These are phyloP conservation scores for Heterohyrax brucei DNA, from an alignment of 2,797 vertebrate species.

Conservation along the genomic window DNA sequence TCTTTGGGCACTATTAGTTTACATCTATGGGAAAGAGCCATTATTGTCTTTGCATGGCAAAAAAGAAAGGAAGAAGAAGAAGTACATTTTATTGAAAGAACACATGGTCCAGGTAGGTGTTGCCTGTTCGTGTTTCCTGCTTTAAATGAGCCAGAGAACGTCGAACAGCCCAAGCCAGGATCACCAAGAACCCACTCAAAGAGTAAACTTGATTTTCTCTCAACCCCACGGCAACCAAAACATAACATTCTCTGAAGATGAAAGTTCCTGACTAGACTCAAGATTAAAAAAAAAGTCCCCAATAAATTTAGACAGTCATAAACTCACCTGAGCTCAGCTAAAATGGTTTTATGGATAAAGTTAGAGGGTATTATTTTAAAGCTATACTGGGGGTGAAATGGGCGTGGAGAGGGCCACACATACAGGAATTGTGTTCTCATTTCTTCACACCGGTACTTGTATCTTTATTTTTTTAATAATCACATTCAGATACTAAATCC, in stretches of 20 bases:
- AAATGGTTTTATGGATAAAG: slow-evolving; percentile 86
- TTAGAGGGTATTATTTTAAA: slow-evolving; percentile 86
- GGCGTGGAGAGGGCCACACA: slow-evolving; percentile 66
- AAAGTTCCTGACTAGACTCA: slow-evolving; percentile 77
- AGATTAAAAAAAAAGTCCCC: slow-evolving; percentile 79
- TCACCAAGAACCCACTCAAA: slow-evolving; percentile 58
- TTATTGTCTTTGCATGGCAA: slow-evolving; percentile 70
- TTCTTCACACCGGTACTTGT: slow-evolving; percentile 75
- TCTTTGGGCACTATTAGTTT: neutral
- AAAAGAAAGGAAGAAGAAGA: slow-evolving; percentile 60
- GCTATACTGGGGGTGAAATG: slow-evolving; percentile 83
- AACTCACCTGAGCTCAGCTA: slow-evolving; percentile 86
- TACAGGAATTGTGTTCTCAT: slow-evolving; percentile 85
- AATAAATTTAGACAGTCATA: slow-evolving; percentile 84
- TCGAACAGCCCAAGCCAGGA: slow-evolving; percentile 59
- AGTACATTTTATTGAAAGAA: slow-evolving; percentile 76
- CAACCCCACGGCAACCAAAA: slow-evolving; percentile 78
- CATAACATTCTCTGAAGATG: slow-evolving; percentile 83
- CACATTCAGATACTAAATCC: slow-evolving; percentile 84
- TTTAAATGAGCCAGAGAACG: slow-evolving; percentile 80
- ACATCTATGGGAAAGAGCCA: slow-evolving; percentile 52
- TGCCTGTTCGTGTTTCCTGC: slow-evolving; percentile 74
- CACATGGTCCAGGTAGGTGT: slow-evolving; percentile 73
- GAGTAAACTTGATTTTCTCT: slow-evolving; percentile 70
- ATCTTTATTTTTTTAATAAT: slow-evolving; percentile 81